Conservation (phyloP, 2,797 vertebrate genomes). For the Catostomus latipinnis region DNA sequence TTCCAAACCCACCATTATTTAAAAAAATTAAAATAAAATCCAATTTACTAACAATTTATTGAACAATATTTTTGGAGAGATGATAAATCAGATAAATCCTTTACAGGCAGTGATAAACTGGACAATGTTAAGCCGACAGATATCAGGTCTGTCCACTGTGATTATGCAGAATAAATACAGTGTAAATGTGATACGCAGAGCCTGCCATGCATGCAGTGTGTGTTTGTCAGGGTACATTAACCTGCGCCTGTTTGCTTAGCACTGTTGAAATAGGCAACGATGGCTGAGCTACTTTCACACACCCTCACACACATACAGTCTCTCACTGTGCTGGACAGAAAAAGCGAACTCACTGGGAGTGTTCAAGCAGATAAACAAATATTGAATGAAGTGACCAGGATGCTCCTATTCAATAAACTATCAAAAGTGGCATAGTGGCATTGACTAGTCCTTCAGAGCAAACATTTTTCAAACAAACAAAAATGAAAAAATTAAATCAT, state of each 20-base stretch:
- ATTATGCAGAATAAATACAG: slow-evolving; percentile 79
- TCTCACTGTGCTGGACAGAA: slow-evolving; percentile 24
- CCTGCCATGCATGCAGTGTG: slow-evolving; percentile 36
- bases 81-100: slow-evolving; percentile 19
- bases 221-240: slow-evolving; percentile 80
- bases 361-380: slow-evolving; percentile 43
- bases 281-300: slow-evolving; percentile 35
- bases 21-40: background rate
- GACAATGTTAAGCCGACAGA: slow-evolving; percentile 24
- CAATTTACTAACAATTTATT: background rate
- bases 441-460: background rate
- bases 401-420: slow-evolving; percentile 34
- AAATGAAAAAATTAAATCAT: background rate
- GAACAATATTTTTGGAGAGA: slow-evolving; percentile 8
- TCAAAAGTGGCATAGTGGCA: background rate
- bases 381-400: slow-evolving; percentile 34
- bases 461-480: slow-evolving; percentile 7
- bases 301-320: slow-evolving; percentile 22
- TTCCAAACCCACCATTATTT: slow-evolving; percentile 22
- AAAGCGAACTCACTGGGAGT: slow-evolving; percentile 4
- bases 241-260: slow-evolving; percentile 78
- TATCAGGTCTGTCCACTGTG: slow-evolving; percentile 73
- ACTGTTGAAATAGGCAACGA: slow-evolving; percentile 70
- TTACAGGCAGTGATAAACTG: slow-evolving; percentile 24
- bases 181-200: slow-evolving; percentile 69